Conservation (phyloP, 1,140 invertebrate genomes). For the Polypedilum vanderplanki region DNA sequence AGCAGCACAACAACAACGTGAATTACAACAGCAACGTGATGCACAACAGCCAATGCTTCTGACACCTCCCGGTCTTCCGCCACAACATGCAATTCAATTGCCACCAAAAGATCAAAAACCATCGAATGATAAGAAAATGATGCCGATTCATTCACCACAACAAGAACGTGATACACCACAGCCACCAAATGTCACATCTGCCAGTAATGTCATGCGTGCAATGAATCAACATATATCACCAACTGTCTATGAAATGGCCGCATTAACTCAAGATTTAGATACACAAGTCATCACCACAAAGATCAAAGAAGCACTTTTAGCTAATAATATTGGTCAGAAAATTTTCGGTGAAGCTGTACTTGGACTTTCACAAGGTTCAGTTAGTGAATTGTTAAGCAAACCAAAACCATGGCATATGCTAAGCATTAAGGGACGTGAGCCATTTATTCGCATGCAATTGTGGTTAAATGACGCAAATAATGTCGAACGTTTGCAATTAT, state of each 20-base stretch:
- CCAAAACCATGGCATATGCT: slow-evolving; percentile 99
- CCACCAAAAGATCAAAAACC: slow-evolving; percentile 51
- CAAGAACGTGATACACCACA: slow-evolving; percentile 39
- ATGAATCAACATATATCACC: slow-evolving; percentile 75
- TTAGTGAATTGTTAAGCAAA: slow-evolving; percentile 93
- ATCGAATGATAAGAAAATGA: slow-evolving; percentile 42
- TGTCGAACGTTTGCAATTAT: slow-evolving; percentile 75
- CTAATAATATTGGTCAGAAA: slow-evolving; percentile 97
- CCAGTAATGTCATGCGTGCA: slow-evolving; percentile 56
- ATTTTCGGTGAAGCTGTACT: slow-evolving; percentile 95
- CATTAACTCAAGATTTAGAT: slow-evolving; percentile 90
- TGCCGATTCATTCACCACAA: slow-evolving; percentile 41
- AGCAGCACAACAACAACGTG: slow-evolving; percentile 45
- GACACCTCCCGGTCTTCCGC: slow-evolving; percentile 56
- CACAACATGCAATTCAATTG: slow-evolving; percentile 54
- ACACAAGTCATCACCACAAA: slow-evolving; percentile 94
- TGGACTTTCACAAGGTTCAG: slow-evolving; percentile 92
- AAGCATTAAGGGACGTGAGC: slow-evolving; percentile 94
- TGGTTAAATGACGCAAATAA: slow-evolving; percentile 94
- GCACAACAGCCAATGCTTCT: slow-evolving; percentile 56
- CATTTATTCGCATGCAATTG: slow-evolving; percentile 96
- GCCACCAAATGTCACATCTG: slow-evolving; percentile 47
- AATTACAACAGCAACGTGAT: slow-evolving; percentile 52
- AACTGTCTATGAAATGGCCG: slow-evolving; percentile 93
- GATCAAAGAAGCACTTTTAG: slow-evolving; percentile 92